Evolutionary conservation across 2,797 vertebrate genomes (phyloP), one percentile per base, ranked within the genome.

Genomic region (Anguilla obscura): DNA sequence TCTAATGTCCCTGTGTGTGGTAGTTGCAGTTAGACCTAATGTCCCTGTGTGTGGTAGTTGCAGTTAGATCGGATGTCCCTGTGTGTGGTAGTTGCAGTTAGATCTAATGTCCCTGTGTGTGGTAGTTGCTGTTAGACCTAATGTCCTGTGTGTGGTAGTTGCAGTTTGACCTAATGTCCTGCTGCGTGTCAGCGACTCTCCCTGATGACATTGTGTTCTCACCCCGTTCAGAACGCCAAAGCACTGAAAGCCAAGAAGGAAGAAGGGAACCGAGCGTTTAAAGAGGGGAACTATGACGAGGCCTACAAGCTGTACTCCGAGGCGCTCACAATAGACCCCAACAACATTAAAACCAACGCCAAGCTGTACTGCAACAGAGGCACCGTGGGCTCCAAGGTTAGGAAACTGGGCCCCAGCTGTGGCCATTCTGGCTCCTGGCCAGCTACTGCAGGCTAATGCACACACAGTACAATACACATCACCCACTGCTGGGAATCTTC

Each of bases 281-380:
- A 98, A 92, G 97, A 95, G 92, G 94, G 94, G 90, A 97, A 95
- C 94, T 99, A 96, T 91, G 97, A 99, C 71, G 94, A 97, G 87
- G 98, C 98, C 0, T 96, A 97, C 92, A 95, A 97, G 94, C 96
- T 99, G 56, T 99, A 99, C 84, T 97, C 97, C 69, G 97, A 98
- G 88, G 98, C 98, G 54, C 95, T 99, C 90, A 93, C 92, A 80
- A 99, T 99, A 95, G 98, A 99, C 91, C 98, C 98, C 91, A 99
- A 98, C 93, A 99, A 99, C 93, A 99, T 98, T 93, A 99, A 99
- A 95, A 99, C 98, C 90, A 99, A 99, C 48, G 98, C 98, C 92
- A 99, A 99, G 95, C 97, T 99, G 87, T 99, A 97, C 96, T 99
- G 98, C 95, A 99, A 99, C 95, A 96, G 98, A 89, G 98, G 97